Conservation (phyloP, 2,113 vertebrate genomes). For the Strix aluco region DNA sequence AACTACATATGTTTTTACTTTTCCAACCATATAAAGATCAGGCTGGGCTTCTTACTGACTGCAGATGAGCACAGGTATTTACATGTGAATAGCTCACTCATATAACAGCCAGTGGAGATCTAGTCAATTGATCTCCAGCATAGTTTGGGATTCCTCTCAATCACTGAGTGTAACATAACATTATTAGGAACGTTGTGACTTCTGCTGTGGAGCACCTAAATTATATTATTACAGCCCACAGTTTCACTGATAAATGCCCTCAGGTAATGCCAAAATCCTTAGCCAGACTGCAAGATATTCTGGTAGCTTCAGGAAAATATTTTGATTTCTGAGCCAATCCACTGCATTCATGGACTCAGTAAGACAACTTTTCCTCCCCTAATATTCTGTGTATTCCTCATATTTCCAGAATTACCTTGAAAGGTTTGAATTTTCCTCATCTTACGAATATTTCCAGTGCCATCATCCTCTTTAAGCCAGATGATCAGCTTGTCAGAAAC, state of each 20-base stretch:
- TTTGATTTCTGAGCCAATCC: neutral
- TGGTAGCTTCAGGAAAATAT: neutral
- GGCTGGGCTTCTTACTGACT: neutral
- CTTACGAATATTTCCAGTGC: slow-evolving; percentile 79
- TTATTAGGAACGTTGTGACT: neutral
- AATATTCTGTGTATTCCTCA: neutral
- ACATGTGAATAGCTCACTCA: neutral
- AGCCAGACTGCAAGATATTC: neutral
- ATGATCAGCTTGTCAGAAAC: slow-evolving; percentile 79
- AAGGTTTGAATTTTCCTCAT: slow-evolving; percentile 83
- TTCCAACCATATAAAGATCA: neutral
- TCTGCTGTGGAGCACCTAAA: neutral
- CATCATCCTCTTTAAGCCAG: slow-evolving; percentile 87
- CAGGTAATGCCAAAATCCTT: neutral
- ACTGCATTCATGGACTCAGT: neutral
- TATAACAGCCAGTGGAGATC: neutral
- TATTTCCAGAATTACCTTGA: slow-evolving; percentile 71
- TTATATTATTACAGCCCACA: neutral
- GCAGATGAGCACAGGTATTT: neutral
- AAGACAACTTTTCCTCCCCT: neutral
- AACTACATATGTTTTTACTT: neutral
- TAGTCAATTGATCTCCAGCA: neutral
- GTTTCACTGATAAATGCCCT: neutral
- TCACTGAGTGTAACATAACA: neutral
- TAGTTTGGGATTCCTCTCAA: neutral